Evolutionary conservation across 2,113 vertebrate genomes (phyloP), one percentile per base, ranked within the genome.

Genomic region (Onychostruthus taczanowskii): DNA sequence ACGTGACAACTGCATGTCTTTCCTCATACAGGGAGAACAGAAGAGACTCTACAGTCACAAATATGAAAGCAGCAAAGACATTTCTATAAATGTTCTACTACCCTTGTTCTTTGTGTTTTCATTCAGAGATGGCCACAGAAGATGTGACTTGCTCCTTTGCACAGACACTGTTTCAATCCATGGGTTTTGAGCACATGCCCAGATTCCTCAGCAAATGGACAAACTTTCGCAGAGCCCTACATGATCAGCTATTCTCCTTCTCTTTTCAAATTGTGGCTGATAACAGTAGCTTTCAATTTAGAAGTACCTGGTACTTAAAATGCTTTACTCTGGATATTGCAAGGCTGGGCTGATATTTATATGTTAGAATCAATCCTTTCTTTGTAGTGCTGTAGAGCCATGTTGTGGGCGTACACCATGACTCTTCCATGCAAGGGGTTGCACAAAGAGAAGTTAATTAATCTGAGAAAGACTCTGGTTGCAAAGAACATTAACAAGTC

Each of bases 1-100:
- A 4, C 2, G 0, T 49, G 39, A 31, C 87, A 67, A 5, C 26
- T 37, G 15, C 20, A 4, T 0, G 13, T 11, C 9, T 22, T 37
- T 69, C 52, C 43, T 88, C 13, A 11, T 0, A 55, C 63, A 64
- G 39, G 43, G 22, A 46, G 61, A 56, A 39, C 2, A 0, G 50
- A 27, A 39, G 79, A 55, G 28, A 53, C 26, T 52, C 47, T 56
- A 30, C 30, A 49, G 31, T 74, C 37, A 56, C 47, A 81, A 55
- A 43, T 8, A 52, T 2, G 33, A 52, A 64, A 87, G 63, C 0
- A 17, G 23, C 37, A 23, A 50, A 46, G 53, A 27, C n/a, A 64
- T 49, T 78, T 31, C 5, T 50, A 55, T 7, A 59, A 70, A 46
- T 37, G 20, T 37, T 69, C 61, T 23, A 14, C 39, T 37, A 26